Percentiles rank a stretch among this genome's conserved stretches.
These are phyloP conservation scores for Nemotelus nigrinus DNA, from an alignment of 2,888 invertebrate species.

Conservation along the genomic window DNA sequence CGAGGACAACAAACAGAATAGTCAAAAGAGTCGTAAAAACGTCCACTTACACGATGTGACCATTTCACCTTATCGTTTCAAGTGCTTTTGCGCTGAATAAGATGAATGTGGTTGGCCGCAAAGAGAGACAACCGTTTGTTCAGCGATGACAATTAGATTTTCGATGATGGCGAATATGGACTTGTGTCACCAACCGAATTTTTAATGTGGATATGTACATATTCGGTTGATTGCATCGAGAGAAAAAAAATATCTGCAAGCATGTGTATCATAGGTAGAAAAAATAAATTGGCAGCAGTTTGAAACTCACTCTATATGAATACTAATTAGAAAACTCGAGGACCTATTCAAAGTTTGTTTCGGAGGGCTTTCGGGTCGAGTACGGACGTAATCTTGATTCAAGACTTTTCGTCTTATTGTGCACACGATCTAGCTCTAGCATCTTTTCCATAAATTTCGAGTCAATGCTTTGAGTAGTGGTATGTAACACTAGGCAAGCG, in stretches of 20 bases:
- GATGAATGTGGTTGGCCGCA: neutral
- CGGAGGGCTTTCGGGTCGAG: constrained; percentile 30
- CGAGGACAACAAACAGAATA: neutral
- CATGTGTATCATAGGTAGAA: neutral
- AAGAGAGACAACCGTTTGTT: constrained; percentile 36
- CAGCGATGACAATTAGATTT: constrained; percentile 9
- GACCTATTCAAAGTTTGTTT: constrained; percentile 6
- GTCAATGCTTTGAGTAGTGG: neutral
- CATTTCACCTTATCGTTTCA: constrained; percentile 22
- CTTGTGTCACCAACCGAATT: neutral
- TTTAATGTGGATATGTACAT: neutral
- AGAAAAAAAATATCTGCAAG: neutral
- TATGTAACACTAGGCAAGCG: neutral
- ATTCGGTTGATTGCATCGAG: neutral
- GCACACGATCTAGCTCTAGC: neutral
- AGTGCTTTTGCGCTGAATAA: constrained; percentile 21
- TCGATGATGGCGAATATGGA: neutral
- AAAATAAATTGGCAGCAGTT: constrained; percentile 26
- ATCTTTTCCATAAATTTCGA: neutral
- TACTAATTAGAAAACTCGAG: constrained; percentile 34
- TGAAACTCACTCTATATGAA: constrained; percentile 37
- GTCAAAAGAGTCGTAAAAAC: neutral
- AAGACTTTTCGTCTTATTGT: neutral
- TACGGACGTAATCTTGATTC: constrained; percentile 23
- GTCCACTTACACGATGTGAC: constrained; percentile 10